Evolutionary conservation across 2,888 invertebrate genomes (phyloP).

Genomic region (Ephialtes manifestator): DNA sequence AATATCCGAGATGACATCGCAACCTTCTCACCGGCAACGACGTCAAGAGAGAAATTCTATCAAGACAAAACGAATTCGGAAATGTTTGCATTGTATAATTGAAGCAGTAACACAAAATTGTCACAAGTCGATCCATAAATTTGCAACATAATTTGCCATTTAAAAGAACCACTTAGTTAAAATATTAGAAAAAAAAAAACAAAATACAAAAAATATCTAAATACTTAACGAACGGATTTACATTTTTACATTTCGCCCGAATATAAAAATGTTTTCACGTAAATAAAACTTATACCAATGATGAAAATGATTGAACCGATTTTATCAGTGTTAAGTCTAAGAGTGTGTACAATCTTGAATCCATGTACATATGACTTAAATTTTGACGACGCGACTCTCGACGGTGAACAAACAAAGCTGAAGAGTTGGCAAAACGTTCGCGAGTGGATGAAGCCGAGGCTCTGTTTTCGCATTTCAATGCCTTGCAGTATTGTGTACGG

Average conservation of each 20-base stretch:
- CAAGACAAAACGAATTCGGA: neutral
- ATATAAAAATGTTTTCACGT: no score
- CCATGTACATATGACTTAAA: neutral
- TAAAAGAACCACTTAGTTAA: no score
- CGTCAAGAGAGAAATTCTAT: neutral
- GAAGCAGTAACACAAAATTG: no score
- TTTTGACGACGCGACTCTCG: neutral
- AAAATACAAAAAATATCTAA: no score
- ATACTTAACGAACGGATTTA: no score
- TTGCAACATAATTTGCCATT: no score
- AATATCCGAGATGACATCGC: neutral
- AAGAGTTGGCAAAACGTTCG: neutral
- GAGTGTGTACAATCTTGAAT: neutral
- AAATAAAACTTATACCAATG: no score
- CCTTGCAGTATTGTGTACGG: slow-evolving; percentile 16
- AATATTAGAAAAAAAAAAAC: no score
- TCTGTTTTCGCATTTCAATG: neutral
- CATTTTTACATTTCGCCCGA: no score
- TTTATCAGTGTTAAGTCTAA: no score
- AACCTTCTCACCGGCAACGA: neutral
- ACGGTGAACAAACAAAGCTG: neutral
- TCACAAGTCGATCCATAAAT: no score
- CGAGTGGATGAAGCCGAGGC: neutral
- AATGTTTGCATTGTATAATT: neutral
- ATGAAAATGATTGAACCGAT: no score